Conservation (phyloP, 23 tunicate genomes). For the Trididemnum nubilum region DNA sequence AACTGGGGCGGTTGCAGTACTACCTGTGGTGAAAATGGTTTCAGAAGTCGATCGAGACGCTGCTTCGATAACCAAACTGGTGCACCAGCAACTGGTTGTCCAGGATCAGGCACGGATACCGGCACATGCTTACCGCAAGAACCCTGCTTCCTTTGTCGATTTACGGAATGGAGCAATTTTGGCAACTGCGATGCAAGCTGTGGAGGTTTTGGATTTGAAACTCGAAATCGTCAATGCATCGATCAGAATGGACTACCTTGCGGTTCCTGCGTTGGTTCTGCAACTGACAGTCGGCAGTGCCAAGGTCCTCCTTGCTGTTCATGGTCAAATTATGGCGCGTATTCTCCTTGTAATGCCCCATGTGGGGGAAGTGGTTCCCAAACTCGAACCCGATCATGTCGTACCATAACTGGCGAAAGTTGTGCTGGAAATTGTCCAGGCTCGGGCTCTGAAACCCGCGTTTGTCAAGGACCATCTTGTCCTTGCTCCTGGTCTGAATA, state of each 20-base stretch:
- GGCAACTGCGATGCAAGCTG: neutral
- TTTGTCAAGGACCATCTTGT: slow-evolving; percentile 27
- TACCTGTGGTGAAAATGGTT: neutral
- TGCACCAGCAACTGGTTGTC: neutral
- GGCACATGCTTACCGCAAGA: neutral
- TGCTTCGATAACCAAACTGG: neutral
- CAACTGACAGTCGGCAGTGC: neutral
- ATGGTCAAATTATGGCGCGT: slow-evolving; percentile 3
- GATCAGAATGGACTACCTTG: neutral
- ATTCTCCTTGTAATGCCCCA: slow-evolving; percentile 7
- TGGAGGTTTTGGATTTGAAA: neutral
- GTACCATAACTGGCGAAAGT: too few species aligned
- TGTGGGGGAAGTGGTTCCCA: slow-evolving; percentile 20
- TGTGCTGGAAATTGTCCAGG: neutral
- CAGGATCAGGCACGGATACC: neutral
- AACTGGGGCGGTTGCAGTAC: neutral
- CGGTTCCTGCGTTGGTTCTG: neutral
- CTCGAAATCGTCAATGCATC: neutral
- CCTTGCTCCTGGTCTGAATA: neutral
- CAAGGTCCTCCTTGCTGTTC: neutral
- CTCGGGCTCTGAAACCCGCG: neutral
- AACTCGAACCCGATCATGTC: neutral
- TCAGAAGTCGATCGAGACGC: neutral
- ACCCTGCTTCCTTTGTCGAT: slow-evolving; percentile 3
- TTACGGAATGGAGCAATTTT: neutral